phyloP scores from a whole-genome alignment of 2,113 vertebrate species.

The Polypterus senegalus region DNA sequence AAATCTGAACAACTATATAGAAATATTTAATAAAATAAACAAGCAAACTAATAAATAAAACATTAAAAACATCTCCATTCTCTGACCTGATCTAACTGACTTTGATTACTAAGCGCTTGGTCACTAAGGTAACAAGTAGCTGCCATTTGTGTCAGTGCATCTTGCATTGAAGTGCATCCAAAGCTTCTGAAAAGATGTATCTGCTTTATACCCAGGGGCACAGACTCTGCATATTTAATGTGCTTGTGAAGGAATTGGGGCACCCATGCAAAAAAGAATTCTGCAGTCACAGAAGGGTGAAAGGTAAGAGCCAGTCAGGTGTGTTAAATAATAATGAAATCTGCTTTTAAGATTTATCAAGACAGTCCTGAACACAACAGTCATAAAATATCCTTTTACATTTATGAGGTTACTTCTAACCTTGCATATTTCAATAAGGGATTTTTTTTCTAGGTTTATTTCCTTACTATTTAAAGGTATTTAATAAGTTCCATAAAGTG shows the following conservation, averaged over 20 bases:
- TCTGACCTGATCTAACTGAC: slow-evolving; percentile 26
- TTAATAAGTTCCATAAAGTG: too few species aligned
- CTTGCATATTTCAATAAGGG: too few species aligned
- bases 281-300: slow-evolving; percentile 27
- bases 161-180: slow-evolving; percentile 19
- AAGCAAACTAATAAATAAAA: slow-evolving; percentile 37
- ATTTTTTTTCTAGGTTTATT: too few species aligned
- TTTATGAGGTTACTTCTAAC: too few species aligned
- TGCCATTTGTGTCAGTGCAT: slow-evolving; percentile 25
- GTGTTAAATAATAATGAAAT: slow-evolving; percentile 44
- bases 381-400: too few species aligned
- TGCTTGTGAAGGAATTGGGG: slow-evolving; percentile 35
- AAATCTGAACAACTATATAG: too few species aligned
- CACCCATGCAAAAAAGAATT: slow-evolving; percentile 32
- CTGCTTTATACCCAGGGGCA: slow-evolving; percentile 20
- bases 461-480: too few species aligned
- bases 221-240: slow-evolving; percentile 36
- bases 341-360: slow-evolving; percentile 24
- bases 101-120: slow-evolving; percentile 32
- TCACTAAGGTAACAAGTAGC: slow-evolving; percentile 14
- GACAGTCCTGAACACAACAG: neutral
- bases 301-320: slow-evolving; percentile 33
- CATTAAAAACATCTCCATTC: slow-evolving; percentile 36
- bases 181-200: slow-evolving; percentile 20
- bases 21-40: neutral